These are phyloP conservation scores for Notodonta dromedarius DNA, from an alignment of 2,888 invertebrate genomes.

Conservation along the genomic window DNA sequence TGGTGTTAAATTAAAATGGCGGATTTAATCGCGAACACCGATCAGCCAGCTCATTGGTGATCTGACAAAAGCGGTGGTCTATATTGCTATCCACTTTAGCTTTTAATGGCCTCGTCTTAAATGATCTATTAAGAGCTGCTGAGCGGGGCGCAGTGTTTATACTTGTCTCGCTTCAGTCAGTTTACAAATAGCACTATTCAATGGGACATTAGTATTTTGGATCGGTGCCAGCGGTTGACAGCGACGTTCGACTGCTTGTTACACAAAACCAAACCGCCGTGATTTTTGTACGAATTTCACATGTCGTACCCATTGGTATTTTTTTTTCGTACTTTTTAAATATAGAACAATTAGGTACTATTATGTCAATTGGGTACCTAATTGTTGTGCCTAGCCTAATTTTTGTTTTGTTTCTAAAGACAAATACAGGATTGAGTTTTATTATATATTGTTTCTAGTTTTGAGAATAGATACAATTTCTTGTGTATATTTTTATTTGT, in stretches of 20 bases:
- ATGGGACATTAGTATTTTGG: constrained; percentile 82
- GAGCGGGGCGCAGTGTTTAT: constrained; percentile 47
- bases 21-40: not conserved
- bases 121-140: constrained; percentile 66
- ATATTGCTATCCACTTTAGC: constrained; percentile 6
- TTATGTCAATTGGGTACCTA: no score
- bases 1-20: not conserved
- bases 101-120: constrained; percentile 52
- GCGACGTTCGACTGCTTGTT: constrained; percentile 63
- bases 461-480: no score
- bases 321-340: not conserved
- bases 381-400: no score
- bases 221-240: constrained; percentile 63
- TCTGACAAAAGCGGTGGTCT: not conserved
- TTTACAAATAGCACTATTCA: constrained; percentile 80
- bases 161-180: constrained; percentile 52
- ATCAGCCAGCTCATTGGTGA: not conserved
- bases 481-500: no score
- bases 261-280: constrained; percentile 40
- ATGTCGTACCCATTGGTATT: constrained; percentile 6
- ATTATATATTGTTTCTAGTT: no score
- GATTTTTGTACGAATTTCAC: constrained; percentile 16
- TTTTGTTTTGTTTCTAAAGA: no score
- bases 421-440: no score
- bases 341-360: no score